Evolutionary conservation across 1,140 invertebrate species (phyloP).

Genomic region (Pseudobourletiella spinata): DNA sequence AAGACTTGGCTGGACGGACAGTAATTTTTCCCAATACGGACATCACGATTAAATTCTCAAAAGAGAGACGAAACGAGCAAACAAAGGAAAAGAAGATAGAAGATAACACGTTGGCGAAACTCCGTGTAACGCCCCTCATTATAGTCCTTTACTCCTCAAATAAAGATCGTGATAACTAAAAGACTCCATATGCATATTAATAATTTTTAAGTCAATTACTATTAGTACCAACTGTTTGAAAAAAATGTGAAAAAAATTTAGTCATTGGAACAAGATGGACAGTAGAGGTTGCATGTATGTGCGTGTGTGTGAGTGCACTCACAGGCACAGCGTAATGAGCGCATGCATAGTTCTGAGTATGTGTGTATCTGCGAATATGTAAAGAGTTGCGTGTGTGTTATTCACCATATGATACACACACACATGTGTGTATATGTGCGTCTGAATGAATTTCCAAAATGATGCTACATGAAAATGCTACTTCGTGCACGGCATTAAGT

Average conservation of each 20-base stretch:
- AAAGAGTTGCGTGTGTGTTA: too few relatives aligned
- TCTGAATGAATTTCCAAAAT: too few relatives aligned
- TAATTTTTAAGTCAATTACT: conserved; percentile 23
- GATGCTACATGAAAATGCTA: too few relatives aligned
- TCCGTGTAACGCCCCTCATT: conserved; percentile 27
- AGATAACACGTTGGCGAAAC: conserved; percentile 28
- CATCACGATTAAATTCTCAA: conserved; percentile 26
- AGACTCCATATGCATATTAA: background rate
- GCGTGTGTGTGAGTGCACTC: too few relatives aligned
- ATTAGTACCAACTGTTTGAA: conserved; percentile 2
- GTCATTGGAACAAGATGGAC: too few relatives aligned
- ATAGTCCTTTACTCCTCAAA: conserved; percentile 23
- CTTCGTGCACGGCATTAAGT: too few relatives aligned
- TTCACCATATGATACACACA: too few relatives aligned
- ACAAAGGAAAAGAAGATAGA: conserved; percentile 25
- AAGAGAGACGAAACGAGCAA: conserved; percentile 27
- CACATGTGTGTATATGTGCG: too few relatives aligned
- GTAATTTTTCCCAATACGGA: conserved; percentile 31
- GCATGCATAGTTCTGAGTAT: too few relatives aligned
- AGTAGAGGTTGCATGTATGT: too few relatives aligned
- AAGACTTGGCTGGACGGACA: conserved; percentile 13
- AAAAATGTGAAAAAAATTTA: conserved; percentile 2
- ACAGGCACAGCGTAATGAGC: too few relatives aligned
- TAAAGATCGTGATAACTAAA: conserved; percentile 28
- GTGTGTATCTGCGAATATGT: too few relatives aligned